Evolutionary conservation across 2,113 vertebrate species (phyloP).

Genomic region (Rhinoderma darwinii): DNA sequence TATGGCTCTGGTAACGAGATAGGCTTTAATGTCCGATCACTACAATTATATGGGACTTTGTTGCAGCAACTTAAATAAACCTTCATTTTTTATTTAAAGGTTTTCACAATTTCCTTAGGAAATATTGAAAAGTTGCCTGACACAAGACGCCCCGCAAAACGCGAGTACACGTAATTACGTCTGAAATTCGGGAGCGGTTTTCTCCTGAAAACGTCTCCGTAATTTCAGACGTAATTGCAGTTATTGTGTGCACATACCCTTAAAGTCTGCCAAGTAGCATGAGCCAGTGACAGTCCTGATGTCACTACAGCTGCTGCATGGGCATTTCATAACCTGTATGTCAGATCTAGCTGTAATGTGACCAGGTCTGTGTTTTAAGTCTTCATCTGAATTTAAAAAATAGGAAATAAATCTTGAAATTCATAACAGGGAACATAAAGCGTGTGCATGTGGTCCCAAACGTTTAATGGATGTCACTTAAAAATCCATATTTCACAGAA

Average conservation of each 20-base stretch:
- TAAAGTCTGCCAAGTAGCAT: not conserved
- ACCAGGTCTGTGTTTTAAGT: not conserved
- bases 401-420: not conserved
- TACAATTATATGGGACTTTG: not conserved
- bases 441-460: not conserved
- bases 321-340: not conserved
- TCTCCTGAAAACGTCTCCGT: no score
- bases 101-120: conserved; percentile 2
- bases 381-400: not conserved
- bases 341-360: not conserved
- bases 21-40: not conserved
- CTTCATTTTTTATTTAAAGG: not conserved
- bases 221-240: no score
- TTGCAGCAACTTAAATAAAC: not conserved
- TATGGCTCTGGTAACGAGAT: not conserved
- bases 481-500: not conserved
- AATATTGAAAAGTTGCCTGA: not conserved
- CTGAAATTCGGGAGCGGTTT: no score
- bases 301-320: not conserved
- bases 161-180: no score
- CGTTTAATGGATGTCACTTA: not conserved
- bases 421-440: not conserved
- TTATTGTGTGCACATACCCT: not conserved
- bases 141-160: no score
- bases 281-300: not conserved